Evolutionary conservation across 2,113 vertebrate genomes (phyloP).

Genomic region (Microtus richardsoni): DNA sequence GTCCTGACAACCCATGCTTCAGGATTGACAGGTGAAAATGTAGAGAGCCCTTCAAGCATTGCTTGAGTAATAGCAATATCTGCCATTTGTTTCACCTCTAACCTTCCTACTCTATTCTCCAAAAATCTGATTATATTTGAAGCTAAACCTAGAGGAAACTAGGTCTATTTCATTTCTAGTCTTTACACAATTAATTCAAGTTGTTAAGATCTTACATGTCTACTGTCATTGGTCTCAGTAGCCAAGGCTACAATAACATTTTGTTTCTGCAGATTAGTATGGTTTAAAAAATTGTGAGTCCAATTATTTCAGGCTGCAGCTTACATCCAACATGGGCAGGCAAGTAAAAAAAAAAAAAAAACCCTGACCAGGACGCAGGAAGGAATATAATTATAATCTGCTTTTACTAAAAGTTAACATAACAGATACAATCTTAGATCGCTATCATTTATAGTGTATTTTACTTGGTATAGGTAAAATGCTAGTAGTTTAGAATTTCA

Average conservation of each 20-base stretch:
- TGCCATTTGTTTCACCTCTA: neutral
- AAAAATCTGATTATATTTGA: conserved; percentile 20
- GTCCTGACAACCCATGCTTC: neutral
- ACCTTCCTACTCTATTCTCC: neutral
- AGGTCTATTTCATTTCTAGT: neutral
- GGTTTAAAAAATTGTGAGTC: neutral
- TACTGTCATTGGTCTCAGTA: neutral
- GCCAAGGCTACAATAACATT: neutral
- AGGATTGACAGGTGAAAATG: neutral
- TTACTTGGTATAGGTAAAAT: neutral
- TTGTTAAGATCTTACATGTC: neutral
- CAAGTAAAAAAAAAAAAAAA: neutral
- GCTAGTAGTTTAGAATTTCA: conserved; percentile 45
- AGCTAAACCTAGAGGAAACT: neutral
- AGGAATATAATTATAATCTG: neutral
- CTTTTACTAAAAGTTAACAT: neutral
- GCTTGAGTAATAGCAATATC: neutral
- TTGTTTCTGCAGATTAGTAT: conserved; percentile 5
- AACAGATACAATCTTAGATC: conserved; percentile 3
- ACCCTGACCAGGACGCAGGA: neutral
- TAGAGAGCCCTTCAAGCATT: neutral
- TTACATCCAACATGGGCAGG: neutral
- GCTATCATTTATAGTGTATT: neutral
- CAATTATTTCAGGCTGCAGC: neutral
- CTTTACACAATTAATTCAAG: conserved; percentile 18